phyloP scores from a whole-genome alignment of 2,888 invertebrate species.

The Apodemia zela region DNA sequence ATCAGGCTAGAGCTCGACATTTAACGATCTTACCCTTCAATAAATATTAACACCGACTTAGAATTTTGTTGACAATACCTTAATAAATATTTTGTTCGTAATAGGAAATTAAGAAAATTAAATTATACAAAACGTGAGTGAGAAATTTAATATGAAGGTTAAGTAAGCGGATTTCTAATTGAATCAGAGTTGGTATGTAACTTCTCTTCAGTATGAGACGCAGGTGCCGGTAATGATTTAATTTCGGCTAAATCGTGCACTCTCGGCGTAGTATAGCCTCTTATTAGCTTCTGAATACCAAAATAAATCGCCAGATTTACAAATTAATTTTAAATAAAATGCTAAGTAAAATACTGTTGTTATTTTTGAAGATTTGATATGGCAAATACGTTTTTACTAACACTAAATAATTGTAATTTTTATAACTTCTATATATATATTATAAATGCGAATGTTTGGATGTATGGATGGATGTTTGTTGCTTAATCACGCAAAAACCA shows the following conservation, averaged over 20 bases:
- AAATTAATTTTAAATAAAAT: conserved; percentile 33
- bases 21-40: conserved; percentile 21
- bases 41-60: conserved; percentile 29
- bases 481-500: too few species aligned
- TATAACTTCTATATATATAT: too few species aligned
- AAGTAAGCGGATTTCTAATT: conserved; percentile 43
- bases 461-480: too few species aligned
- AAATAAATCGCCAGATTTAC: conserved; percentile 44
- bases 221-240: conserved; percentile 70
- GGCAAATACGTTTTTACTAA: background rate
- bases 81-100: conserved; percentile 7
- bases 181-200: conserved; percentile 41
- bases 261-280: conserved; percentile 42
- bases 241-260: conserved; percentile 56
- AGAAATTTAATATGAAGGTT: conserved; percentile 34
- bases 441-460: too few species aligned
- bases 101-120: conserved; percentile 9
- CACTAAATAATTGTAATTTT: too few species aligned
- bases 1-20: conserved; percentile 25
- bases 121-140: conserved; percentile 18
- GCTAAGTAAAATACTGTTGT: background rate
- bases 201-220: conserved; percentile 39
- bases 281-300: conserved; percentile 47
- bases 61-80: conserved; percentile 18
- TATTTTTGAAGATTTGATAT: background rate